Percentiles rank a stretch among this genome's conserved stretches.
These are phyloP conservation scores for Phenganax subtilis DNA, from an alignment of 92 coral and sea anemone genomes.

Conservation along the genomic window DNA sequence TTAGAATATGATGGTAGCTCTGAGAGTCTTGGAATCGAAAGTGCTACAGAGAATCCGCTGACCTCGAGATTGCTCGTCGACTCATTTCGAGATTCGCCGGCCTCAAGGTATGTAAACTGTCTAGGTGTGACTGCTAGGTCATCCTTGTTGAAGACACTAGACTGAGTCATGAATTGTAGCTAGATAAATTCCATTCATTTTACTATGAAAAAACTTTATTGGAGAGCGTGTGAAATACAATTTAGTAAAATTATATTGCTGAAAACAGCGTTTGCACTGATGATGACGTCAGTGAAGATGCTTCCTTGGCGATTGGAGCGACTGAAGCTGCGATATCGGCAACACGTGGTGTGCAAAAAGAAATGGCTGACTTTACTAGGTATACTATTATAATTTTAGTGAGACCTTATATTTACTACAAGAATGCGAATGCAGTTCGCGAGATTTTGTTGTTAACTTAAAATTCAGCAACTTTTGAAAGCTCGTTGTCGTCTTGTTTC, in stretches of 20 bases:
- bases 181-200: too few species aligned
- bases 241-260: background rate
- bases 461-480: background rate
- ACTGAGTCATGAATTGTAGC: too few species aligned
- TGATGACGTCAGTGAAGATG: slow-evolving; percentile 30
- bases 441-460: background rate
- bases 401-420: background rate
- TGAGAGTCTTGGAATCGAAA: slow-evolving; percentile 58
- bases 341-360: slow-evolving; percentile 63
- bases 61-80: slow-evolving; percentile 35
- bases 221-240: background rate
- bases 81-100: slow-evolving; percentile 43
- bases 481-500: background rate
- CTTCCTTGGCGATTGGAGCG: slow-evolving; percentile 63
- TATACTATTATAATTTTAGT: background rate
- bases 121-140: too few species aligned
- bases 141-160: too few species aligned
- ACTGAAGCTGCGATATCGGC: slow-evolving; percentile 80
- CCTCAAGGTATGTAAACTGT: slow-evolving; percentile 69
- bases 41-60: background rate
- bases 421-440: too few species aligned
- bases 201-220: too few species aligned
- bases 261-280: slow-evolving; percentile 15
- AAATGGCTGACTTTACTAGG: slow-evolving; percentile 65
- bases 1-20: slow-evolving; percentile 39